Percentiles rank a stretch among this genome's conserved stretches.
Evolutionary conservation across 2,113 vertebrate genomes (phyloP).

Genomic region (Notiomystis cincta): DNA sequence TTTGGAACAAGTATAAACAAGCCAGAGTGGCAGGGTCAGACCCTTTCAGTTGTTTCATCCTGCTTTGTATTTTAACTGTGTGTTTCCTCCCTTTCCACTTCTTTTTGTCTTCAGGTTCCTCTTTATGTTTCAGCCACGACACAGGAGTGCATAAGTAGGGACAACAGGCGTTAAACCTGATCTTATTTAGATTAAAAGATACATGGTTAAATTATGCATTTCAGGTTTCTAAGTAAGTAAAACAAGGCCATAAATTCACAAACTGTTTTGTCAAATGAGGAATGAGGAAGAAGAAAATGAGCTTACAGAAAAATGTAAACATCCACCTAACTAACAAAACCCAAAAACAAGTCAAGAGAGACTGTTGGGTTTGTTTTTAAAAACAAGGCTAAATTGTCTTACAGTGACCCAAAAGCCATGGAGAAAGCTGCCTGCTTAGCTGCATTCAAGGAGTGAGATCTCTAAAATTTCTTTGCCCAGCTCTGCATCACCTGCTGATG

Average conservation of each 20-base stretch:
- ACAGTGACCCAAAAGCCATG: not conserved
- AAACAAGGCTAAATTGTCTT: not conserved
- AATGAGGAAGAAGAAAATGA: not conserved
- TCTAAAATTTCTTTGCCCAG: not conserved
- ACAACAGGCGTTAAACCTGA: not conserved
- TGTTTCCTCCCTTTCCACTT: not conserved
- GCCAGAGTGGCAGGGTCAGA: not conserved
- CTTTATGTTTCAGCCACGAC: not conserved
- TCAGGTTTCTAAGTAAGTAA: not conserved
- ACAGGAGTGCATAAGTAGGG: not conserved
- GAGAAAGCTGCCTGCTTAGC: not conserved
- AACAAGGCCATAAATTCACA: not conserved
- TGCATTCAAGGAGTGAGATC: not conserved
- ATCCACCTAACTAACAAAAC: not conserved
- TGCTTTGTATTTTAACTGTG: not conserved
- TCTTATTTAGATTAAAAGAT: not conserved
- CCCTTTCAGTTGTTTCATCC: not conserved
- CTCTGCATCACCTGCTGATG: not conserved
- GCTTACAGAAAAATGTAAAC: not conserved
- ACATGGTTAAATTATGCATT: not conserved
- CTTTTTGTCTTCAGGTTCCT: not conserved
- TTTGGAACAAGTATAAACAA: not conserved
- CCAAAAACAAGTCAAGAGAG: not conserved
- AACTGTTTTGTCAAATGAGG: not conserved
- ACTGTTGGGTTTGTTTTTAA: not conserved